phyloP scores from a whole-genome alignment of 2,113 vertebrate genomes.

The Crocuta crocuta region DNA sequence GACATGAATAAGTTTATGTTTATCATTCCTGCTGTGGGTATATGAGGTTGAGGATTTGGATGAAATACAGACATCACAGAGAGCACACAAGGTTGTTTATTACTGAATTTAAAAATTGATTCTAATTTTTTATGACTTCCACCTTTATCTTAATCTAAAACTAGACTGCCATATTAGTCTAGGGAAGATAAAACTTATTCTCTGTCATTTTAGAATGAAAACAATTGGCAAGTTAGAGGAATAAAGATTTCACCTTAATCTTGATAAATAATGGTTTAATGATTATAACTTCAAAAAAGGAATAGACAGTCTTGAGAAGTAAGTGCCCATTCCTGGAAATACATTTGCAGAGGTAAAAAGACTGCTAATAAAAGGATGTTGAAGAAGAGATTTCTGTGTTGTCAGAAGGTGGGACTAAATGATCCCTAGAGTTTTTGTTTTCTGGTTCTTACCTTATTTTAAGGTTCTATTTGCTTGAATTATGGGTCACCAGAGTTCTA shows the following conservation, averaged over 20 bases:
- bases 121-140: neutral
- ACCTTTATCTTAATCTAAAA: neutral
- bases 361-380: neutral
- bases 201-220: conserved; percentile 50
- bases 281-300: neutral
- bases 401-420: neutral
- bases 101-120: neutral
- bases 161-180: neutral
- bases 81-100: neutral
- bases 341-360: neutral
- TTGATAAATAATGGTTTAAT: conserved; percentile 6
- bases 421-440: neutral
- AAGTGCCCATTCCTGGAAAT: neutral
- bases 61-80: neutral
- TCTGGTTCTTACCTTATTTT: neutral
- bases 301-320: neutral
- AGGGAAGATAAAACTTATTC: neutral
- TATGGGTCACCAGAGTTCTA: neutral
- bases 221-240: neutral
- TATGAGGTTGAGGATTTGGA: neutral
- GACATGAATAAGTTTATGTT: neutral
- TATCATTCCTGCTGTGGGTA: neutral
- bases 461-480: neutral
- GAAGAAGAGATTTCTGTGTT: neutral
- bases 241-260: neutral